A percentile compares a stretch with the other conserved stretches of the same genome.
phyloP scores from a whole-genome alignment of 2,888 invertebrate species.

The Hypselothyrea guttata region DNA sequence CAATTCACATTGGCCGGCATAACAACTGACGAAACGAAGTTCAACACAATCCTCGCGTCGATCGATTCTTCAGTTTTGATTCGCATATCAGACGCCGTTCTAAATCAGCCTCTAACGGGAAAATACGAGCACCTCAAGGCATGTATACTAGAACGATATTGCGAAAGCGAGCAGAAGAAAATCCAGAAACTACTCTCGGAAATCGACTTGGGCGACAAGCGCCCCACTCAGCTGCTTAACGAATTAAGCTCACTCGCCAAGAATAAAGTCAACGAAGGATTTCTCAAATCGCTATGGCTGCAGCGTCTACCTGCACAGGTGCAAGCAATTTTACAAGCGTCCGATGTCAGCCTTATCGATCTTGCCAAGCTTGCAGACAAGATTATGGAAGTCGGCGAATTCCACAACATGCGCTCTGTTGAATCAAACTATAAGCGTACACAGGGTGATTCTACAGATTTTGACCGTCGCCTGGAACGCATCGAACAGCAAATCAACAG shows the following conservation, averaged over 20 bases:
- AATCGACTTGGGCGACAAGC: neutral
- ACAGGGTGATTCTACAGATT: neutral
- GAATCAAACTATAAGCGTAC: neutral
- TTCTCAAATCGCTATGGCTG: neutral
- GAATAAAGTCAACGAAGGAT: neutral
- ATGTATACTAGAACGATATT: neutral
- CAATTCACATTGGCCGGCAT: neutral
- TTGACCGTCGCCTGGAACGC: neutral
- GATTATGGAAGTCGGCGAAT: neutral
- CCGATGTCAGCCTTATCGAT: neutral
- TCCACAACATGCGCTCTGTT: neutral
- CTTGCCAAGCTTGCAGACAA: neutral
- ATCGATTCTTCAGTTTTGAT: neutral
- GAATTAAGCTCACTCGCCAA: neutral
- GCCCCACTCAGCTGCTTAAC: neutral
- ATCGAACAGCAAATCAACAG: neutral
- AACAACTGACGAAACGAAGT: no score
- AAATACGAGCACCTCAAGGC: neutral
- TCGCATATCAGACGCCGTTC: neutral
- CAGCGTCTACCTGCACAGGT: neutral
- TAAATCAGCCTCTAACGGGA: neutral
- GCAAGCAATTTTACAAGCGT: neutral
- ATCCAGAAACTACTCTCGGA: neutral
- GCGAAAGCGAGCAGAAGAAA: constrained; percentile 2
- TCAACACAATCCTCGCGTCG: neutral